Evolutionary conservation across 1,140 invertebrate species (phyloP), one percentile per base, ranked within the genome.

Genomic region (Brachionus sp.): DNA sequence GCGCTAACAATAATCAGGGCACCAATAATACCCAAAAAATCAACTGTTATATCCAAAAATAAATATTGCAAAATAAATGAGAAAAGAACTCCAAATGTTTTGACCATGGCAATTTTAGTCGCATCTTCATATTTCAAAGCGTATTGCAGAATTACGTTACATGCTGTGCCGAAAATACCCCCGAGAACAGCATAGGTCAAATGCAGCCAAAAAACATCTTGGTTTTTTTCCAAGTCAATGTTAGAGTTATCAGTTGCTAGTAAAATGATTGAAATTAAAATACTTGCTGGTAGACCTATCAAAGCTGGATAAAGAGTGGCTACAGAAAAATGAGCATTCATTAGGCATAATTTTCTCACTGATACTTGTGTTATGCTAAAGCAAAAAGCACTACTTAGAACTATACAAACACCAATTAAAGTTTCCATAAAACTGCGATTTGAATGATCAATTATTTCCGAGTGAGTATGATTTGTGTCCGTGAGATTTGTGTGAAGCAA

Each of bases 311-410:
- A 80, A 57, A 80, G n/a, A 19, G 50, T 80, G n/a, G 46, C 16
- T 13, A 80, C 77, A 2, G 77, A 35, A 80, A 62, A 80, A 44
- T 80, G 77, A 7, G 39, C 77, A 57, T 80, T 80, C 29, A 39
- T 16, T 12, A 57, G n/a, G 35, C 46, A 57, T 42, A 80, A 66
- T 66, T 80, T 80, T 57, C n/a, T 35, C 16, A 80, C 19, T 16
- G 39, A 57, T 3, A 80, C 50, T 80, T 80, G 77, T 25, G 50
- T 39, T 35, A 57, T n/a, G 25, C 77, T 44, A 57, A 57, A 57
- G 42, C 77, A 37, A 1, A 66, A 37, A 16, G 77, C 16, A 37
- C 33, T 57, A 7, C 13, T 23, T 9, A 80, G 39, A 2, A 57
- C 77, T 16, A 53, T 37, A 2, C 4, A 16, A 80, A 80, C 50